A percentile compares a stretch with the other conserved stretches of the same genome.
These are phyloP conservation scores for Hydractinia symbiolongicarpus DNA, from an alignment of 30 jellyfish, hydroid and myxozoan species.

Conservation along the genomic window DNA sequence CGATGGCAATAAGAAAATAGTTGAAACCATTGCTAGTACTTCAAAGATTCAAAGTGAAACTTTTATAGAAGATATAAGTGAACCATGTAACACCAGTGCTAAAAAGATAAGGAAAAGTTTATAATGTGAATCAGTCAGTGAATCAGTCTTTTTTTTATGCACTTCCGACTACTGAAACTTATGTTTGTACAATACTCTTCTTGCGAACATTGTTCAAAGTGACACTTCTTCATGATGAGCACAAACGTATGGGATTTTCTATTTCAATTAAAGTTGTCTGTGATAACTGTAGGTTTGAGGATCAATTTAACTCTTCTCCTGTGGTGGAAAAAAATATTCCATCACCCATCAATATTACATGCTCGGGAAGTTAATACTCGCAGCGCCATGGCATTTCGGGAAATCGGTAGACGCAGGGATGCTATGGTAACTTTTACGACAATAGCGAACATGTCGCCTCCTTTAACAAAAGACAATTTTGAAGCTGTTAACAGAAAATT, in stretches of 20 bases:
- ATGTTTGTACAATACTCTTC: no score
- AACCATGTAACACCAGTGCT: not conserved
- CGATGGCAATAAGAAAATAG: not conserved
- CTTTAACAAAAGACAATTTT: conserved; percentile 4
- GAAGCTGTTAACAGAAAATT: not conserved
- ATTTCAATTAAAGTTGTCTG: not conserved
- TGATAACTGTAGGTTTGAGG: not conserved
- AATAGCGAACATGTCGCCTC: conserved; percentile 1
- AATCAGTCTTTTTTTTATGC: no score
- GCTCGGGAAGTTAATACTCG: conserved; percentile 9
- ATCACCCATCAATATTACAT: not conserved
- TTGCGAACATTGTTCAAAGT: no score
- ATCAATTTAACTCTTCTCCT: conserved; percentile 6
- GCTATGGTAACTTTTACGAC: conserved; percentile 5
- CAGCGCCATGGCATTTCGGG: not conserved
- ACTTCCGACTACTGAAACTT: no score
- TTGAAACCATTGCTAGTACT: not conserved
- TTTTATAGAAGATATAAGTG: not conserved
- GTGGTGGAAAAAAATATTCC: not conserved
- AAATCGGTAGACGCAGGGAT: not conserved
- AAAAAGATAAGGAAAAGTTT: not conserved
- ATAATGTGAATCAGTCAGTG: no score
- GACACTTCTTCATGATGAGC: no score
- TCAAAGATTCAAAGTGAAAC: not conserved
- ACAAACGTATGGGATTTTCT: no score